Conservation (phyloP, 2,888 invertebrate species). For the Agrotis segetum region DNA sequence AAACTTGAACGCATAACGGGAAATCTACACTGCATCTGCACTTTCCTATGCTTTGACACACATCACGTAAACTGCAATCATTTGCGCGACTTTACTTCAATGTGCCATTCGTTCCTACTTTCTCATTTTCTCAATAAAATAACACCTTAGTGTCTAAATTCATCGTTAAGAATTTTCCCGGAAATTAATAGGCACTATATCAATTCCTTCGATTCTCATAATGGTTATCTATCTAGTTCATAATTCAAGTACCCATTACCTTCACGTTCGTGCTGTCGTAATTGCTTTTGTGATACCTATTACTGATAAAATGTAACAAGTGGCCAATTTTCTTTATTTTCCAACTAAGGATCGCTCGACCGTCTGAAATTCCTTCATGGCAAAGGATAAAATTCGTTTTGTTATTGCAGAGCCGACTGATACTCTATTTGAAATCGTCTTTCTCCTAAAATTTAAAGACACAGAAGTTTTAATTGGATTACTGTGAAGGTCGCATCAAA, state of each 20-base stretch:
- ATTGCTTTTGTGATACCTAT: constrained; percentile 65
- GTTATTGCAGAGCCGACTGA: constrained; percentile 16
- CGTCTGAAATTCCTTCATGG: constrained; percentile 28
- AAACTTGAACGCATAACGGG: constrained; percentile 83
- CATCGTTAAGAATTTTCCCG: constrained; percentile 16
- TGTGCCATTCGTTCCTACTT: constrained; percentile 28
- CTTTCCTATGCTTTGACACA: constrained; percentile 72
- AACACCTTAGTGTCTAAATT: constrained; percentile 18
- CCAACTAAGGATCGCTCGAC: constrained; percentile 37
- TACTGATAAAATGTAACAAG: constrained; percentile 63
- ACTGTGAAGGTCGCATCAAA: constrained; percentile 10
- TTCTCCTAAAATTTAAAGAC: constrained; percentile 4
- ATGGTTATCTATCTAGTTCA: constrained; percentile 61
- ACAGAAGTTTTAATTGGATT: constrained; percentile 7
- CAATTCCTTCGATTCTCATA: constrained; percentile 52
- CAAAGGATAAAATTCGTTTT: constrained; percentile 28
- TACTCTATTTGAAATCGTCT: neutral
- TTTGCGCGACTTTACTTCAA: constrained; percentile 65
- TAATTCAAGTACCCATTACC: constrained; percentile 61
- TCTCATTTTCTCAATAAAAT: constrained; percentile 36
- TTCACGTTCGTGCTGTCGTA: constrained; percentile 60
- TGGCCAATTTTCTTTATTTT: constrained; percentile 61
- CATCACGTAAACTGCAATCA: constrained; percentile 67
- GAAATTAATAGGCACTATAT: constrained; percentile 53
- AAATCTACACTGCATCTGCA: constrained; percentile 72